Evolutionary conservation across 2,888 invertebrate species (phyloP).

Genomic region (Nymphalis urticae): DNA sequence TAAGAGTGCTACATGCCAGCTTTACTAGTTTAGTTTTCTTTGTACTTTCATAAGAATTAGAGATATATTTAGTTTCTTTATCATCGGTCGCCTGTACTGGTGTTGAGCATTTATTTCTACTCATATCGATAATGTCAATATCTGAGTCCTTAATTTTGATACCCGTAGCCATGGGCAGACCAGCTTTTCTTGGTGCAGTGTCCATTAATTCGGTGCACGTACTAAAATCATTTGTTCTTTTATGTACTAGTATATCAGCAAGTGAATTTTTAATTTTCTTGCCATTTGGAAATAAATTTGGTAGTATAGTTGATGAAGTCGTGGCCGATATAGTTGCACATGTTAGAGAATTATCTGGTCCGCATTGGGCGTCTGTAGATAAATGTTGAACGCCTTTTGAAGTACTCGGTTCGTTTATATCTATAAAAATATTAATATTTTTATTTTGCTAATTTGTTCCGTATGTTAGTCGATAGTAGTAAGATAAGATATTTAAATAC

Average conservation of each 20-base stretch:
- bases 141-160: constrained; percentile 37
- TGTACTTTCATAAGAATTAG: constrained; percentile 12
- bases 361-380: constrained; percentile 70
- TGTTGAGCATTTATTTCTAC: constrained; percentile 41
- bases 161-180: constrained; percentile 14
- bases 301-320: constrained; percentile 52
- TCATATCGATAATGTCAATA: constrained; percentile 15
- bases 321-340: constrained; percentile 52
- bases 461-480: not conserved
- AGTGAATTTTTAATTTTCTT: constrained; percentile 55
- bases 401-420: constrained; percentile 74
- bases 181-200: constrained; percentile 2
- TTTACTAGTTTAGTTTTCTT: constrained; percentile 46
- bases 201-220: constrained; percentile 43
- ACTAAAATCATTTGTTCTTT: constrained; percentile 48
- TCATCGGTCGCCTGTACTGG: constrained; percentile 37
- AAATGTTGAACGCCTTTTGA: constrained; percentile 72
- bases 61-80: not conserved
- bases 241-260: constrained; percentile 38
- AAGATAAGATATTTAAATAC: not conserved
- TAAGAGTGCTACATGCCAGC: constrained; percentile 23
- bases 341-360: constrained; percentile 54
- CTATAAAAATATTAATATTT: constrained; percentile 47
- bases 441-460: not conserved
- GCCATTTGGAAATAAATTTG: constrained; percentile 50